A percentile compares a stretch with the other conserved stretches of the same genome.
Evolutionary conservation across 2,888 invertebrate species (phyloP).

Genomic region (Acanthosepion pharaonis): DNA sequence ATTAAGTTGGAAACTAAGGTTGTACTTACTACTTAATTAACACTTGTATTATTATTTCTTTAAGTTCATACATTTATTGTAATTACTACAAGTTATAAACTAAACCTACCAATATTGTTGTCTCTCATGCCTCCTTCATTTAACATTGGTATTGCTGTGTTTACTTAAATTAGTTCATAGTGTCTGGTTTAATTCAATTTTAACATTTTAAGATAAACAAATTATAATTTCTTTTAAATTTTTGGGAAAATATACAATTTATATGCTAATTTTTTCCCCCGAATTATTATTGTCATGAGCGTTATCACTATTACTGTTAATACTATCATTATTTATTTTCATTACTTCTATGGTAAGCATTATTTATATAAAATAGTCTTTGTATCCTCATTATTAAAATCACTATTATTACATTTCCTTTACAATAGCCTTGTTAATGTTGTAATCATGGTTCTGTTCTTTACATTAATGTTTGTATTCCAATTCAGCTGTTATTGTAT

Average conservation of each 20-base stretch:
- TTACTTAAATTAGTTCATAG: background rate
- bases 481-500: background rate
- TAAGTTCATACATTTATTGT: background rate
- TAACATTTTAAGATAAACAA: background rate
- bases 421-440: background rate
- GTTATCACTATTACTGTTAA: background rate
- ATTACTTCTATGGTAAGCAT: background rate
- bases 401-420: background rate
- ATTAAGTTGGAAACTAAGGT: too few relatives aligned
- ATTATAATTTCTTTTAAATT: background rate
- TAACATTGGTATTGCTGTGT: background rate
- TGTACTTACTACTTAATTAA: background rate
- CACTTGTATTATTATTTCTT: background rate
- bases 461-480: background rate
- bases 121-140: background rate
- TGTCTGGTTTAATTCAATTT: background rate
- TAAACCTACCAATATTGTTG: background rate
- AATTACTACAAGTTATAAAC: too few relatives aligned
- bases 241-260: conserved; percentile 10
- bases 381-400: background rate
- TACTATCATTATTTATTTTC: conserved; percentile 33
- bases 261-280: background rate
- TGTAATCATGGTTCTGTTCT: background rate
- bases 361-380: background rate
- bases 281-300: background rate